A percentile compares a stretch with the other conserved stretches of the same genome.
phyloP scores from a whole-genome alignment of 64 coral and sea anemone species.

The Cladopsammia gracilis region DNA sequence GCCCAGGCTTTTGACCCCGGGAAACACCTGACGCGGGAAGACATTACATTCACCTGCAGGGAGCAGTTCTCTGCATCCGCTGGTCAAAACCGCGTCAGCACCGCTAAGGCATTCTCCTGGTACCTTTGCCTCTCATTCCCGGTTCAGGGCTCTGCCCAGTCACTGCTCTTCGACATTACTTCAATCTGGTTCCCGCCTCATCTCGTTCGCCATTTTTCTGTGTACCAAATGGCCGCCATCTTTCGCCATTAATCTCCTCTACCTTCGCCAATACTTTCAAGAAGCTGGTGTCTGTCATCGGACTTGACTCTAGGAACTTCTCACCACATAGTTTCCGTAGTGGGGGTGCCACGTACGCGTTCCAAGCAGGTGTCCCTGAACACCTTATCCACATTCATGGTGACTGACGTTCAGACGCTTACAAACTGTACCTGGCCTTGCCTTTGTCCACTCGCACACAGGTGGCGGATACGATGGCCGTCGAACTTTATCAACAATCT shows the following conservation, averaged over 20 bases:
- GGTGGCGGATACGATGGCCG: too few species aligned
- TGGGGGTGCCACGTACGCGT: too few species aligned
- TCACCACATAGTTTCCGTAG: too few species aligned
- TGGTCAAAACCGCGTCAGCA: background rate
- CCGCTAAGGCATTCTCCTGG: background rate
- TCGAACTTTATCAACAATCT: too few species aligned
- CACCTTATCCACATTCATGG: too few species aligned
- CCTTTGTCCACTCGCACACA: background rate
- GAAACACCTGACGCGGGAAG: constrained; percentile 20
- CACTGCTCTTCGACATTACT: constrained; percentile 35
- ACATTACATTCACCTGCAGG: background rate
- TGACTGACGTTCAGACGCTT: background rate
- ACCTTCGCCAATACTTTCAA: constrained; percentile 3
- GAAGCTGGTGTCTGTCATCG: too few species aligned
- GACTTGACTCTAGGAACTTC: too few species aligned
- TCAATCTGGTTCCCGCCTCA: background rate
- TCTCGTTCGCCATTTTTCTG: background rate
- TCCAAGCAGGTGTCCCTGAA: too few species aligned
- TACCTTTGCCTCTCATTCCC: background rate
- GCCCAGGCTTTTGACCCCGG: background rate
- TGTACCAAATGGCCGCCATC: background rate
- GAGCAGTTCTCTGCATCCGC: too few species aligned
- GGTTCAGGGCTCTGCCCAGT: constrained; percentile 45
- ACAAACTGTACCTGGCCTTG: background rate
- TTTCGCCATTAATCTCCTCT: too few species aligned